phyloP scores from a whole-genome alignment of 1,140 invertebrate genomes.

The Pentalonia nigronervosa region DNA sequence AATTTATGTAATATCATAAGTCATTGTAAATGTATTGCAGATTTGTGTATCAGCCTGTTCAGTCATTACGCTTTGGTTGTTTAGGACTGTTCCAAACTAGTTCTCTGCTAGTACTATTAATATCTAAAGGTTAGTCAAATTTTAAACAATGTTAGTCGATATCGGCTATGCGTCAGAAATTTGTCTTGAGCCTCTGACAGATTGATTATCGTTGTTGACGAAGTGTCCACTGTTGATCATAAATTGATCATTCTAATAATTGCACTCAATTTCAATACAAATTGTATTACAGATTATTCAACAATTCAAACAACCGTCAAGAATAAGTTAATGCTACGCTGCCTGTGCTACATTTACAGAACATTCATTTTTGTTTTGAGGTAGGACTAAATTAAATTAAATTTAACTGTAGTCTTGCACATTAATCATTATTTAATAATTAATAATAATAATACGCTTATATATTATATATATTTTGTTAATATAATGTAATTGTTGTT shows the following conservation, averaged over 20 bases:
- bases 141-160: conserved; percentile 33
- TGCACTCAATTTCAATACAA: conserved; percentile 44
- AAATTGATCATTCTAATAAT: conserved; percentile 11
- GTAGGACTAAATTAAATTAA: conserved; percentile 49
- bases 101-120: conserved; percentile 32
- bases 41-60: conserved; percentile 39
- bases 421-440: background rate
- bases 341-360: conserved; percentile 36
- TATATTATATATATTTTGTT: background rate
- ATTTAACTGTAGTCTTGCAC: conserved; percentile 17
- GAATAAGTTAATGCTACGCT: conserved; percentile 47
- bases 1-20: conserved; percentile 23
- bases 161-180: conserved; percentile 28
- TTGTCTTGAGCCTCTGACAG: conserved; percentile 46
- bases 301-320: conserved; percentile 36
- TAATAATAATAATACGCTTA: background rate
- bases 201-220: conserved; percentile 45
- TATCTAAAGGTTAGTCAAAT: conserved; percentile 54
- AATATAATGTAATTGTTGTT: background rate
- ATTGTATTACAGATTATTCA: conserved; percentile 56
- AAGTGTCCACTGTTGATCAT: conserved; percentile 54
- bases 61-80: conserved; percentile 32
- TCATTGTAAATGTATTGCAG: conserved; percentile 56
- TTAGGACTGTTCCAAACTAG: conserved; percentile 51
- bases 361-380: conserved; percentile 51